Evolutionary conservation across 2,888 invertebrate genomes (phyloP).

Genomic region (Malthinus seriepunctatus): DNA sequence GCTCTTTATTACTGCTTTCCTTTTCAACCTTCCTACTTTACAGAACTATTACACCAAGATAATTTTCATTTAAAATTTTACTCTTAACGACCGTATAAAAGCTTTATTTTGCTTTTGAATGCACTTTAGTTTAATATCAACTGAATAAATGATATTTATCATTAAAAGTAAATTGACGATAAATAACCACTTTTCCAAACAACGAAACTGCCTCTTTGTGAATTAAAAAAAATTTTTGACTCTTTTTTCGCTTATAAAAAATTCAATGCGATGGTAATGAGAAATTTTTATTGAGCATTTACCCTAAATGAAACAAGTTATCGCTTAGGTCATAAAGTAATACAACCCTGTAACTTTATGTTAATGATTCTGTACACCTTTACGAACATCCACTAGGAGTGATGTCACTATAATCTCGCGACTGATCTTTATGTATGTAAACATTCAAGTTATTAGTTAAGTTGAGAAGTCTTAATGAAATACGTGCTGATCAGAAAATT

Average conservation of each 20-base stretch:
- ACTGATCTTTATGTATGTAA: conserved; percentile 30
- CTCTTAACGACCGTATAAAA: conserved; percentile 3
- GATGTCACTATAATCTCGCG: conserved; percentile 25
- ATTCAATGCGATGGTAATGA: conserved; percentile 18
- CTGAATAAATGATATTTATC: not conserved
- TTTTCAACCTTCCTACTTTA: conserved; percentile 14
- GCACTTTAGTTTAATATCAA: not conserved
- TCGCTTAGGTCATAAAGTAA: conserved; percentile 17
- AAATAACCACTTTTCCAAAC: not conserved
- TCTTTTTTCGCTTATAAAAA: conserved; percentile 1
- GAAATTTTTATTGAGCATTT: conserved; percentile 27
- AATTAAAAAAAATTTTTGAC: not conserved
- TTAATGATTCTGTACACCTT: conserved; percentile 6
- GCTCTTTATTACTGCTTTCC: conserved; percentile 34
- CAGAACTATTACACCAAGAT: conserved; percentile 19
- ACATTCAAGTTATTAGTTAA: conserved; percentile 32
- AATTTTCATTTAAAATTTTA: conserved; percentile 7
- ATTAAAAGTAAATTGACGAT: not conserved
- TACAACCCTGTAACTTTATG: conserved; percentile 17
- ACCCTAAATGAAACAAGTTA: conserved; percentile 25
- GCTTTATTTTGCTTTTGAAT: not conserved
- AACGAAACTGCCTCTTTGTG: not conserved
- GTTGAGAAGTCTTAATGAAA: conserved; percentile 34
- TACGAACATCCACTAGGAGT: conserved; percentile 24
- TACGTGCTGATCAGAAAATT: conserved; percentile 33